Evolutionary conservation across 2,888 invertebrate genomes (phyloP), one percentile per base, ranked within the genome.

Genomic region (Ophioninae sp.): DNA sequence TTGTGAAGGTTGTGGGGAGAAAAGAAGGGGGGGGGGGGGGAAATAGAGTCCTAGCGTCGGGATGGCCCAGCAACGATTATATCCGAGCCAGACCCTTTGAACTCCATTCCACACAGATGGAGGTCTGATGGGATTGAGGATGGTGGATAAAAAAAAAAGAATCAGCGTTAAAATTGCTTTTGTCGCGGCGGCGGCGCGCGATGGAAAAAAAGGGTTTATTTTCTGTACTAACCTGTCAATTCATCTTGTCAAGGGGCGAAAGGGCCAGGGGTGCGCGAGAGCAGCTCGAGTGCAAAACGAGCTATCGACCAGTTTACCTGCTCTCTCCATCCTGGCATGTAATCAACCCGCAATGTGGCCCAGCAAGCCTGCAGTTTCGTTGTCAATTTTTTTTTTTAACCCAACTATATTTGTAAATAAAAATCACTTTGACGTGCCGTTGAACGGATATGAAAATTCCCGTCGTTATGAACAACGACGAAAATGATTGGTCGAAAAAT

Each of bases 191-290:
- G 7, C 44, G 13, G 44, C 10, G 44, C 10, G 44, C 44, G 50
- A 17, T 6, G 50, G 3, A 17, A 17, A 50, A 50, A 61, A 70
- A 65, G 72, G 70, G 56, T 69, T 70, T 79, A 79, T 79, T 79
- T 72, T 72, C 64, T n/a, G 69, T 44, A 81, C 69, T 75, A 76
- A 75, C 75, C 81, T 76, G 81, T 81, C 81, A 57, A 70, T 81
- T 81, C 81, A 81, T 69, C 75, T 70, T 75, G 75, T 81, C 70
- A 70, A 64, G 69, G 64, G 69, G 75, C 41, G 69, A 74, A 69
- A 75, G 64, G 78, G 81, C 70, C 20, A 23, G 61, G 23, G 39
- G 41, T 59, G 81, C 41, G 30, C 30, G 64, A 69, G 68, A 61
- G 39, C 69, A 80, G 61, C 80, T 80, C 80, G 68, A 69, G 68